Conservation (phyloP, 2,888 invertebrate genomes). For the Chrysolina americana region DNA sequence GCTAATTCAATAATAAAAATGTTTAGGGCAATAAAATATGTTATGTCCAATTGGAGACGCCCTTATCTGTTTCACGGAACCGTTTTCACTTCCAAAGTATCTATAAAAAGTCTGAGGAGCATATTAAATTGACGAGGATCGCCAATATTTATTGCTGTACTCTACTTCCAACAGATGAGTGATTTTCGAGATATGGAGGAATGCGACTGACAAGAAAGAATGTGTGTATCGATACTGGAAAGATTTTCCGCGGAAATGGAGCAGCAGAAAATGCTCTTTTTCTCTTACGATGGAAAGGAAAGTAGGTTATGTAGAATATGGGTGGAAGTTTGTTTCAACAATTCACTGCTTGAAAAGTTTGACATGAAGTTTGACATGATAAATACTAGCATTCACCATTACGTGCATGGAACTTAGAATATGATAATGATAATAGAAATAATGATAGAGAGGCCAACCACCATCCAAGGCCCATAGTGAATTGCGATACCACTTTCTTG, state of each 20-base stretch:
- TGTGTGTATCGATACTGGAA: constrained; percentile 5
- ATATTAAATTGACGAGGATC: constrained; percentile 22
- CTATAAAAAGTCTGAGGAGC: constrained; percentile 27
- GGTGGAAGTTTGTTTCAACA: no score
- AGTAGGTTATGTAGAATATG: not conserved
- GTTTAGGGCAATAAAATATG: constrained; percentile 15
- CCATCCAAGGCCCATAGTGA: no score
- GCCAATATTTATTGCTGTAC: constrained; percentile 25
- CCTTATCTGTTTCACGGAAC: constrained; percentile 7
- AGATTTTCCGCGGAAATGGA: constrained; percentile 6
- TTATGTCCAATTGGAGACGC: constrained; percentile 21
- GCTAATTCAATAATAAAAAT: constrained; percentile 24
- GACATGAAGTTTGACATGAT: no score
- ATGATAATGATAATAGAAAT: no score
- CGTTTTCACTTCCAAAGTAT: constrained; percentile 18
- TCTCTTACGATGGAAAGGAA: not conserved
- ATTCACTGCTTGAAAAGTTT: no score
- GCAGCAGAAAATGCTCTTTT: not conserved
- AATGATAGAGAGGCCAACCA: no score
- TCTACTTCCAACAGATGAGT: constrained; percentile 12
- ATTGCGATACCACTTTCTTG: no score
- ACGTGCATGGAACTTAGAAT: no score
- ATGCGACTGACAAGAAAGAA: constrained; percentile 9
- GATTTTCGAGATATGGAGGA: constrained; percentile 5
- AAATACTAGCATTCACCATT: no score